phyloP scores from a whole-genome alignment of 1,140 invertebrate species.

The Zaprionus kolodkinae region DNA sequence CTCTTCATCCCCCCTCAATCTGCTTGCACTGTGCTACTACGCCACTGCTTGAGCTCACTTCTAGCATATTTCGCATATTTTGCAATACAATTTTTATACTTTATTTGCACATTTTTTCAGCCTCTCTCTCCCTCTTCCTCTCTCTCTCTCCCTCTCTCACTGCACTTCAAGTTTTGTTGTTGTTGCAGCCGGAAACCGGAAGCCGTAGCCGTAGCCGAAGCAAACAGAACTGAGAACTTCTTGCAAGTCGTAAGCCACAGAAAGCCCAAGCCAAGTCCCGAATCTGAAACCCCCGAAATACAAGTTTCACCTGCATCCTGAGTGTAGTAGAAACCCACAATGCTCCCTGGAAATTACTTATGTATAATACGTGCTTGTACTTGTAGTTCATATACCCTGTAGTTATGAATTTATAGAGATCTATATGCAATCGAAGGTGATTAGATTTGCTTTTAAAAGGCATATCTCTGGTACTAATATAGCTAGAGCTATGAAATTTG shows the following conservation, averaged over 20 bases:
- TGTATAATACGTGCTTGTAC: slow-evolving; percentile 34
- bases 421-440: too few relatives aligned
- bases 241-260: slow-evolving; percentile 53
- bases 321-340: slow-evolving; percentile 9
- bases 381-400: slow-evolving; percentile 35
- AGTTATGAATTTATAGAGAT: neutral
- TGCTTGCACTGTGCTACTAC: neutral
- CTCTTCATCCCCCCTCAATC: neutral
- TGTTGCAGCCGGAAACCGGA: slow-evolving; percentile 44
- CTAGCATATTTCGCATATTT: slow-evolving; percentile 49
- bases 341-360: slow-evolving; percentile 64
- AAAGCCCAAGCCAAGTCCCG: slow-evolving; percentile 7
- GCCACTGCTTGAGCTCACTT: slow-evolving; percentile 9
- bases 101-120: slow-evolving; percentile 6
- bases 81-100: slow-evolving; percentile 26
- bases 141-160: neutral
- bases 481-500: neutral
- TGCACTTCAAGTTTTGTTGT: slow-evolving; percentile 53
- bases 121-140: neutral
- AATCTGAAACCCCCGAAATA: slow-evolving; percentile 4
- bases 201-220: slow-evolving; percentile 59
- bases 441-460: too few relatives aligned
- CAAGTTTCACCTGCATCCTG: slow-evolving; percentile 4
- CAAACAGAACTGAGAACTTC: slow-evolving; percentile 61
- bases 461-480: neutral